Conservation (phyloP, 2,888 invertebrate species). For the Drosophila suboccidentalis region DNA sequence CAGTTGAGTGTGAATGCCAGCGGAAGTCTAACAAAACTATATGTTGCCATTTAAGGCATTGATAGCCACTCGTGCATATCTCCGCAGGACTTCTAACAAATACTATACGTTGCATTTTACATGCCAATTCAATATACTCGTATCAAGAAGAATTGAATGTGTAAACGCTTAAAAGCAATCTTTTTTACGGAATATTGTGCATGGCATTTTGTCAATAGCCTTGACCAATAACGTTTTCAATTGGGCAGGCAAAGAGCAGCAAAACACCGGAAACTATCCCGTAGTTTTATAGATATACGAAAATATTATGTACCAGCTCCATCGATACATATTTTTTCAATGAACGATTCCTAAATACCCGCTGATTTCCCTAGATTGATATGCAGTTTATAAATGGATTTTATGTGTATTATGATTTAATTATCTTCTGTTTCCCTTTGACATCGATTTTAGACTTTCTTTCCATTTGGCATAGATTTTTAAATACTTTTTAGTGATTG, state of each 20-base stretch:
- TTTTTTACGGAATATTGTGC: conserved; percentile 45
- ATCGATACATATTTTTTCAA: too few relatives aligned
- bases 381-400: too few relatives aligned
- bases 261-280: conserved; percentile 22
- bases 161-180: conserved; percentile 28
- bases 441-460: too few relatives aligned
- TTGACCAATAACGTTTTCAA: conserved; percentile 46
- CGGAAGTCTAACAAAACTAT: conserved; percentile 53
- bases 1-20: conserved; percentile 71
- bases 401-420: too few relatives aligned
- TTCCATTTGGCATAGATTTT: too few relatives aligned
- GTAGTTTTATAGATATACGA: not conserved
- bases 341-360: not conserved
- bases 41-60: conserved; percentile 53
- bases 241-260: conserved; percentile 7
- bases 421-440: too few relatives aligned
- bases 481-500: too few relatives aligned
- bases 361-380: not conserved
- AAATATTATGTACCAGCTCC: not conserved
- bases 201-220: conserved; percentile 34
- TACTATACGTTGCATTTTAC: conserved; percentile 71
- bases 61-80: conserved; percentile 72
- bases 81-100: conserved; percentile 67
- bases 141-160: conserved; percentile 49
- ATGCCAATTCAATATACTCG: conserved; percentile 66